Evolutionary conservation across 2,888 invertebrate genomes (phyloP), one percentile per base, ranked within the genome.

Genomic region (Cheilosia scutellata): DNA sequence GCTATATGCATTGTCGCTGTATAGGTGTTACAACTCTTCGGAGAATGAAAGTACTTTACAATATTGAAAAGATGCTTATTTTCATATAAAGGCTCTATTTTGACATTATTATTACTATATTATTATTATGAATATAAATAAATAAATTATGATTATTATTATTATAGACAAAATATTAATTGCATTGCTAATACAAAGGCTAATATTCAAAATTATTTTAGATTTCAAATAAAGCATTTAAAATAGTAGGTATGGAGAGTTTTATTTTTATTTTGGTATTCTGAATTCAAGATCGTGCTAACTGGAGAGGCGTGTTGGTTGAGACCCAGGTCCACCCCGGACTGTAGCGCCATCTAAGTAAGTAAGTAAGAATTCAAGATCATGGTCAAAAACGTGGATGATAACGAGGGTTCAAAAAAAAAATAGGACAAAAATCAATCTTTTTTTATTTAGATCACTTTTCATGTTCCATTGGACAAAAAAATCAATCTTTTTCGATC

Each of bases 141-240:
- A 60, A 72, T 20, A 72, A 66, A 60, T 58, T 78, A 68, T 42
- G 44, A 55, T 76, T 80, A 79, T 79, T 53, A 79, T 51, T 80
- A 71, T 80, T 71, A 80, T 76, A 75, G 53, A 66, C 49, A 62
- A 68, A 63, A 60, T 68, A 77, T 63, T 51, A 20, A 68, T 62
- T 68, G 78, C 51, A 37, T 37, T 37, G 37, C 37, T 37, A 37
- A 37, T 11, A 37, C 33, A 53, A 78, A 63, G 40, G 40, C 42
- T 63, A 63, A 49, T 71, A 75, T 80, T 77, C 33, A 63, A 75
- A 75, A 80, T 76, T 66, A 76, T 79, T 80, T 84, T 79, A 84
- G 79, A 79, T 71, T 84, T 79, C 65, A 51, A 83, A 84, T 84
- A 84, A 84, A 84, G 65, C 83, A 74, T 68, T 75, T 55, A 82